These are phyloP conservation scores for Bombus confusus DNA, from an alignment of 1,140 invertebrate genomes.

Conservation along the genomic window DNA sequence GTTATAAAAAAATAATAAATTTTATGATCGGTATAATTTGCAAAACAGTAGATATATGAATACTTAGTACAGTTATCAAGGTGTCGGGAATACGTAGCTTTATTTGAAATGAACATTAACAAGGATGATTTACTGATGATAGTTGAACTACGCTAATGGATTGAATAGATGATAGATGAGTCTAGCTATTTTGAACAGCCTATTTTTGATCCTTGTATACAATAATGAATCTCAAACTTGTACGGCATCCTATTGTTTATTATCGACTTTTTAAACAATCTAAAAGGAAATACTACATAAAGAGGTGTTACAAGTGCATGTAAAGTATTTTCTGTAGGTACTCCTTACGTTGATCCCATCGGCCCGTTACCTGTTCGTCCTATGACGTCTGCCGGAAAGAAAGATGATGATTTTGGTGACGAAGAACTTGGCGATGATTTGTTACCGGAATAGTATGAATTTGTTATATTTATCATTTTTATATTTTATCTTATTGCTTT, in stretches of 20 bases:
- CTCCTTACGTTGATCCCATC: conserved; percentile 88
- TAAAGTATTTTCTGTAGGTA: conserved; percentile 81
- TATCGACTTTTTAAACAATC: conserved; percentile 1
- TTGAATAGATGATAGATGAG: conserved; percentile 78
- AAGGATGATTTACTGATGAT: conserved; percentile 72
- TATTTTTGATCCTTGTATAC: conserved; percentile 64
- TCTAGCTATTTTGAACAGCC: conserved; percentile 66
- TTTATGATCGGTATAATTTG: neutral
- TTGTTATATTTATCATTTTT: conserved; percentile 8
- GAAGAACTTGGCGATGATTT: conserved; percentile 92
- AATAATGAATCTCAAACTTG: neutral
- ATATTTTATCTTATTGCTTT: neutral
- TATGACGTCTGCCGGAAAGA: conserved; percentile 87
- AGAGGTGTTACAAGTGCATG: conserved; percentile 49
- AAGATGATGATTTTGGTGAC: conserved; percentile 91
- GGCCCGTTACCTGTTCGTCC: conserved; percentile 89
- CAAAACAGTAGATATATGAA: neutral
- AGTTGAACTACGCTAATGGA: conserved; percentile 75
- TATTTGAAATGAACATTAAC: conserved; percentile 66
- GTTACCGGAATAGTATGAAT: conserved; percentile 86
- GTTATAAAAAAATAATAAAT: neutral
- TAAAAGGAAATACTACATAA: neutral
- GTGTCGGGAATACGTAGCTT: conserved; percentile 24
- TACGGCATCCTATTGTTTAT: neutral
- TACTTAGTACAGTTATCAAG: conserved; percentile 22